These are phyloP conservation scores for Araneus ventricosus DNA, from an alignment of 1,140 invertebrate species.

Conservation along the genomic window DNA sequence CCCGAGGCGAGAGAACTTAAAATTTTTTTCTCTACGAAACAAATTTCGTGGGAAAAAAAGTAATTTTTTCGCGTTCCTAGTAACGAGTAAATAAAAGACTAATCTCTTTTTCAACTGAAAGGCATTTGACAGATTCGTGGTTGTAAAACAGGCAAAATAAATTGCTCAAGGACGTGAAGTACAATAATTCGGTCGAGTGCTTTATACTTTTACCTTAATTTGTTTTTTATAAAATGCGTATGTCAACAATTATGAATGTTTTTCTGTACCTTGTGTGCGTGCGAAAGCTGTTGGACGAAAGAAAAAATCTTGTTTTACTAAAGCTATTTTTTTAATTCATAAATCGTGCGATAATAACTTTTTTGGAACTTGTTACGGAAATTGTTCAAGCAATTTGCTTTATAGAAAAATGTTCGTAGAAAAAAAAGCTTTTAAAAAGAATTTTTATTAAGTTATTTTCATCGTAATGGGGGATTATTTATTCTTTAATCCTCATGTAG, in stretches of 20 bases:
- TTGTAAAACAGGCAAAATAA: not conserved
- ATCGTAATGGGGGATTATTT: too few relatives aligned
- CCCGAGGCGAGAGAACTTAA: not conserved
- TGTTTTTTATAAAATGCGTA: conserved; percentile 1
- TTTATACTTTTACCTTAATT: not conserved
- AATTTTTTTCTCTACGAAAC: not conserved
- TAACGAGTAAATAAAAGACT: not conserved
- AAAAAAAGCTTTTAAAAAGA: too few relatives aligned
- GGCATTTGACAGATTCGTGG: not conserved
- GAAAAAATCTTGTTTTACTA: not conserved
- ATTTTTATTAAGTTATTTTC: too few relatives aligned
- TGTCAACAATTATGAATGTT: conserved; percentile 6
- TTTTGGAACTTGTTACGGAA: not conserved
- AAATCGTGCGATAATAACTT: not conserved
- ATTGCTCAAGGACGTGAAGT: not conserved
- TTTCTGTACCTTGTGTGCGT: not conserved
- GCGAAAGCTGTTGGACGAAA: not conserved
- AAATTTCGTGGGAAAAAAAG: not conserved
- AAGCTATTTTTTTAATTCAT: too few relatives aligned
- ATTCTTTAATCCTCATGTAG: too few relatives aligned
- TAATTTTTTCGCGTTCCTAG: not conserved
- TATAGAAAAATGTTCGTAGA: too few relatives aligned
- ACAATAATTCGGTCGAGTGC: not conserved
- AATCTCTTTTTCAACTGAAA: not conserved
- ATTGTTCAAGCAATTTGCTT: not conserved